Evolutionary conservation across 1,140 invertebrate species (phyloP).

Genomic region (Cepaea nemoralis): DNA sequence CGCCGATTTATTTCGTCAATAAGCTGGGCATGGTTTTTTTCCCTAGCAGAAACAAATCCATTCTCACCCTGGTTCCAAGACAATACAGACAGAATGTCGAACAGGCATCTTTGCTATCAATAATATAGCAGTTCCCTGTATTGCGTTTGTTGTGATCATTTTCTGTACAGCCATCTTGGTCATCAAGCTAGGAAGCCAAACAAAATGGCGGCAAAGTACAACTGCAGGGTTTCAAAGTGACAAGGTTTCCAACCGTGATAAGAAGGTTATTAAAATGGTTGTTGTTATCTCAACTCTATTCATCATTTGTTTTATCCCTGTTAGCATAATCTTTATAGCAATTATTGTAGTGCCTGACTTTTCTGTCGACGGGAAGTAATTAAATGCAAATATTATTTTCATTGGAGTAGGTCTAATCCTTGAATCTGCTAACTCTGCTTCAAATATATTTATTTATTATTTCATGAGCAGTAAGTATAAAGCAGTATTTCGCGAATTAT

Average conservation of each 20-base stretch:
- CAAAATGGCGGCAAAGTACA: not conserved
- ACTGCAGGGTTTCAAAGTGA: not conserved
- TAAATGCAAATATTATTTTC: not conserved
- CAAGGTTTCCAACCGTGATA: not conserved
- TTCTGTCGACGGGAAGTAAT: not conserved
- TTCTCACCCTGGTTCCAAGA: not conserved
- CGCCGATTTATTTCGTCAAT: not conserved
- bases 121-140: not conserved
- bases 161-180: not conserved
- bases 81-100: not conserved
- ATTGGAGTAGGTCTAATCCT: not conserved
- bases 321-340: not conserved
- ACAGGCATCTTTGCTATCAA: not conserved
- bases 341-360: not conserved
- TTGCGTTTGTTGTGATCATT: not conserved
- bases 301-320: constrained; percentile 9
- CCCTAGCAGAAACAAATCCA: not conserved
- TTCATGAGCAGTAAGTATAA: not conserved
- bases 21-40: not conserved
- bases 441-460: constrained; percentile 29
- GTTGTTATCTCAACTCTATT: not conserved
- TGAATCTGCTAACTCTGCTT: constrained; percentile 16
- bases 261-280: constrained; percentile 22
- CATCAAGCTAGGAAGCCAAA: not conserved
- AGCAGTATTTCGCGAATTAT: not conserved